phyloP scores from a whole-genome alignment of 1,140 invertebrate species.

The Cecropterus lyciades region DNA sequence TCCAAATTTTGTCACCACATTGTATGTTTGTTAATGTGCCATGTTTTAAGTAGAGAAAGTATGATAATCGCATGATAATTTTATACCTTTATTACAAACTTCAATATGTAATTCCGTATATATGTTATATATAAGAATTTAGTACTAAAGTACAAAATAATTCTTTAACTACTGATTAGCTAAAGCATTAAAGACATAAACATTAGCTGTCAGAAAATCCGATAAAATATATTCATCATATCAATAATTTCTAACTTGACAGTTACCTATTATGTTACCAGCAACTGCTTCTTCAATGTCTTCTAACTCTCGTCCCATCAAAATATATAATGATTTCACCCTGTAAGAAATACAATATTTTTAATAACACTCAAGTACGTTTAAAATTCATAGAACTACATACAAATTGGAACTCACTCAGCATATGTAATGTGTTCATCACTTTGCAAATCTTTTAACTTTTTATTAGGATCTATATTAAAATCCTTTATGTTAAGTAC shows the following conservation, averaged over 20 bases:
- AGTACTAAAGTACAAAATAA: too few relatives aligned
- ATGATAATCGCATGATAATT: too few relatives aligned
- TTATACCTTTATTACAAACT: too few relatives aligned
- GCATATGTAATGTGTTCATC: constrained; percentile 84
- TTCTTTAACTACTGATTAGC: too few relatives aligned
- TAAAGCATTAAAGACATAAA: too few relatives aligned
- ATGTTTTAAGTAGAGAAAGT: too few relatives aligned
- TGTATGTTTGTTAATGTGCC: too few relatives aligned
- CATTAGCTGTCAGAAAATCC: too few relatives aligned
- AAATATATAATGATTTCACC: constrained; percentile 89
- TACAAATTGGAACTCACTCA: constrained; percentile 68
- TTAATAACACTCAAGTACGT: constrained; percentile 19
- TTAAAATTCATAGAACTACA: constrained; percentile 28
- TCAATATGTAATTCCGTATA: too few relatives aligned
- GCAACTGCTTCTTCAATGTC: constrained; percentile 91
- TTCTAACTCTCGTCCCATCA: constrained; percentile 97
- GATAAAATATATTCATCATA: too few relatives aligned
- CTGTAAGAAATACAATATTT: constrained; percentile 56
- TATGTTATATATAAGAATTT: too few relatives aligned
- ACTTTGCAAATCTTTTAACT: constrained; percentile 88
- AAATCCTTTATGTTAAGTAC: constrained; percentile 77
- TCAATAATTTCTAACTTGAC: not conserved
- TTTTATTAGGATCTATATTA: constrained; percentile 83
- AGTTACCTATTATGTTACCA: constrained; percentile 93
- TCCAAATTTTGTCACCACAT: too few relatives aligned